A percentile compares a stretch with the other conserved stretches of the same genome.
Evolutionary conservation across 1,140 invertebrate genomes (phyloP).

Genomic region (Dendroctonus ponderosae): DNA sequence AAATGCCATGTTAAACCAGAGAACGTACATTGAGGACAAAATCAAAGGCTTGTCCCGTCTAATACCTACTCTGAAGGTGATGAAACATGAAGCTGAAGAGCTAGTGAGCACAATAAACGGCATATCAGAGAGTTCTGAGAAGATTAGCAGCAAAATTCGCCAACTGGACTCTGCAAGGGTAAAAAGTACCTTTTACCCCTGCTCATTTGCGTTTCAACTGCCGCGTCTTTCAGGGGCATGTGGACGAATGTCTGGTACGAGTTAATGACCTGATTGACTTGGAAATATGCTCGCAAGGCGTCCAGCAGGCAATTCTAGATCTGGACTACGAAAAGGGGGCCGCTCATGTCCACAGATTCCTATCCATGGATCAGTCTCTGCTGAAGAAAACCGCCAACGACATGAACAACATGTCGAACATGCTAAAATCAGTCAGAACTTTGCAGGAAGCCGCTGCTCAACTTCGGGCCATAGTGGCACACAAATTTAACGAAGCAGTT

Average conservation of each 20-base stretch:
- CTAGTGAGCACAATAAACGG: slow-evolving; percentile 81
- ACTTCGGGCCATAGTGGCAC: slow-evolving; percentile 67
- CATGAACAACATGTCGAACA: slow-evolving; percentile 53
- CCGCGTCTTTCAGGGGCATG: slow-evolving; percentile 67
- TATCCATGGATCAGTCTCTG: slow-evolving; percentile 91
- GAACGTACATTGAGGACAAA: slow-evolving; percentile 66
- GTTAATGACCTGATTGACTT: slow-evolving; percentile 96
- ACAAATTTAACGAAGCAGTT: slow-evolving; percentile 90
- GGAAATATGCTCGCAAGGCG: slow-evolving; percentile 92
- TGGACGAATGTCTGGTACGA: slow-evolving; percentile 90
- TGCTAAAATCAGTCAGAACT: slow-evolving; percentile 76
- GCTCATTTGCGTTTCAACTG: not conserved
- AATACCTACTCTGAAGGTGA: slow-evolving; percentile 65
- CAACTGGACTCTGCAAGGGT: slow-evolving; percentile 91
- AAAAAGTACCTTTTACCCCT: slow-evolving; percentile 44
- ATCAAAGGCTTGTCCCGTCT: slow-evolving; percentile 63
- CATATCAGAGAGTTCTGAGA: slow-evolving; percentile 86
- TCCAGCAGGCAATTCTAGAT: slow-evolving; percentile 85
- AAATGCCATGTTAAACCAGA: slow-evolving; percentile 59
- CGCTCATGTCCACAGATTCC: slow-evolving; percentile 90
- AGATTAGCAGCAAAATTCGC: slow-evolving; percentile 94
- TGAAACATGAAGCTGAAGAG: slow-evolving; percentile 71
- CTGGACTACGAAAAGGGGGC: slow-evolving; percentile 94
- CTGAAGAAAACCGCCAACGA: slow-evolving; percentile 58
- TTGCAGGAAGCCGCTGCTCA: slow-evolving; percentile 79